Conservation (phyloP, 2,113 vertebrate genomes). For the Salvelinus namaycush region DNA sequence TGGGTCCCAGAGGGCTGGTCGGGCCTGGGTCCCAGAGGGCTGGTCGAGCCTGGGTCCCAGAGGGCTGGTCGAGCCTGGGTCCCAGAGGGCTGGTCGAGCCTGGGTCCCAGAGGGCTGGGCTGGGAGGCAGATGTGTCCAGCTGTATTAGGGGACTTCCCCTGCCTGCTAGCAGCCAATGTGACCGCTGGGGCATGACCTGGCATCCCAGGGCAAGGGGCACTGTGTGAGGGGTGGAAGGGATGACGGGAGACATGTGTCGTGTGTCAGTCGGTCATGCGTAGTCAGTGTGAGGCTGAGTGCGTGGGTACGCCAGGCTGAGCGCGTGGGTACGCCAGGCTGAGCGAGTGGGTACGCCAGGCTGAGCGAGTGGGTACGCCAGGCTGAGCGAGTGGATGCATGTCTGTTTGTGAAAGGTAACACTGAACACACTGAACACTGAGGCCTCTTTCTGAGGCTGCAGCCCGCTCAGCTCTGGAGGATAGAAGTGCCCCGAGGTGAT, state of each 20-base stretch:
- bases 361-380: too few species aligned
- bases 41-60: too few species aligned
- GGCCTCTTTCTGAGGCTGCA: neutral
- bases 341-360: neutral
- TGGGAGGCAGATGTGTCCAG: neutral
- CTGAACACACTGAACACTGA: neutral
- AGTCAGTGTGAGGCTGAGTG: neutral
- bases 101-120: neutral
- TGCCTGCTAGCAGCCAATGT: slow-evolving; percentile 13
- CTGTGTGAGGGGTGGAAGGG: slow-evolving; percentile 2
- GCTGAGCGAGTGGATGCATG: neutral
- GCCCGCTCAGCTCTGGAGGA: neutral
- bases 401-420: neutral
- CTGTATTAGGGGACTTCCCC: slow-evolving; percentile 6
- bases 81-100: too few species aligned
- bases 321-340: neutral
- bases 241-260: too few species aligned
- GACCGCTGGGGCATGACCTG: slow-evolving; percentile 15
- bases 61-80: too few species aligned
- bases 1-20: too few species aligned
- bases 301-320: too few species aligned
- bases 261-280: too few species aligned
- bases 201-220: slow-evolving; percentile 29
- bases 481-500: too few species aligned
- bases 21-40: too few species aligned